Evolutionary conservation across 2,797 vertebrate genomes (phyloP).

Genomic region (Halcyon leucocephala): DNA sequence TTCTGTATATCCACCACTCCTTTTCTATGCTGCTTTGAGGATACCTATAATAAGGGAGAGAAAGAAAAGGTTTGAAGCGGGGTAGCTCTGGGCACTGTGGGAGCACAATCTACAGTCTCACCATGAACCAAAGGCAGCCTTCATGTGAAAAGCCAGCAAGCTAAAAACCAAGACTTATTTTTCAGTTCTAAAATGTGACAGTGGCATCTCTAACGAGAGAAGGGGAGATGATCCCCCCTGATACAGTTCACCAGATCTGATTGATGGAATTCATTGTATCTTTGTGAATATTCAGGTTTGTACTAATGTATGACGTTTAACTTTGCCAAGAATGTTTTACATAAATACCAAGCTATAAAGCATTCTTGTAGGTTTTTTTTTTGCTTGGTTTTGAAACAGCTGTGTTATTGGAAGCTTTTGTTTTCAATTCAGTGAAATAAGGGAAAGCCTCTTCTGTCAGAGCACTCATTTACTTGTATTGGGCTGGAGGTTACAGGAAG

Average conservation of each 20-base stretch:
- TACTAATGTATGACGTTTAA: conserved; percentile 76
- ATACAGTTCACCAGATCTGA: not conserved
- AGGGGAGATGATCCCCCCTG: not conserved
- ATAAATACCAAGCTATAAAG: conserved; percentile 60
- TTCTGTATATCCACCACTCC: not conserved
- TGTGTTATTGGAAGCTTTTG: not conserved
- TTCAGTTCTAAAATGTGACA: conserved; percentile 42
- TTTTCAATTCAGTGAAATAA: not conserved
- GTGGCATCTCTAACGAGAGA: conserved; percentile 61
- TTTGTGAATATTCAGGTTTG: conserved; percentile 70
- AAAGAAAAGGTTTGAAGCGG: not conserved
- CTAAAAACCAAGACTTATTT: not conserved
- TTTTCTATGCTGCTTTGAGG: conserved; percentile 29
- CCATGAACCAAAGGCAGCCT: conserved; percentile 12
- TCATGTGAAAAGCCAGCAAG: not conserved
- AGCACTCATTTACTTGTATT: not conserved
- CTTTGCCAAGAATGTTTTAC: conserved; percentile 76
- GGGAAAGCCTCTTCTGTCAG: not conserved
- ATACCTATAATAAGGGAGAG: not conserved
- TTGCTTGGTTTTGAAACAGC: not conserved
- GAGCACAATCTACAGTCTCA: conserved; percentile 26
- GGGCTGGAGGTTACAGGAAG: not conserved
- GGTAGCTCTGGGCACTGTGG: not conserved
- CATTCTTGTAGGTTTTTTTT: not conserved
- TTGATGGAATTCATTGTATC: conserved; percentile 40